These are phyloP conservation scores for Ditula angustiorana DNA, from an alignment of 2,888 invertebrate genomes.

Conservation along the genomic window DNA sequence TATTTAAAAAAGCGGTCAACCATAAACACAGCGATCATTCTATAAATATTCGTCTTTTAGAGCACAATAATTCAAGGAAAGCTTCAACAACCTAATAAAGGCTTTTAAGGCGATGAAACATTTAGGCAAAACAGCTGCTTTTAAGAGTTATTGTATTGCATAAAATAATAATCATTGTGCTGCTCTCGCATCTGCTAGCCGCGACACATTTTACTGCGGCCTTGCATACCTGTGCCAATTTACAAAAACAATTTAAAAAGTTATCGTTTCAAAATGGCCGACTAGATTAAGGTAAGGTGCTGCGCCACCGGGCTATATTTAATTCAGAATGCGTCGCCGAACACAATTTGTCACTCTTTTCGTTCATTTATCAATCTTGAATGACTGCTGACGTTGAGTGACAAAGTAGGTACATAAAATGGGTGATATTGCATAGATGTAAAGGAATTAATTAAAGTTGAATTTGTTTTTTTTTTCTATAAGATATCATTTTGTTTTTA, in stretches of 20 bases:
- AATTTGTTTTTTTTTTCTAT: slow-evolving; percentile 30
- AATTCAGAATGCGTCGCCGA: slow-evolving; percentile 49
- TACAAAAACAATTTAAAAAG: slow-evolving; percentile 38
- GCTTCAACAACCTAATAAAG: not conserved
- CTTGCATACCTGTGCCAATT: slow-evolving; percentile 36
- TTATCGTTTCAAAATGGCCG: slow-evolving; percentile 36
- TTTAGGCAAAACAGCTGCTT: slow-evolving; percentile 38
- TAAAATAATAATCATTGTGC: slow-evolving; percentile 37
- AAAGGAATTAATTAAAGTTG: slow-evolving; percentile 25
- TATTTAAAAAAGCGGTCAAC: not conserved
- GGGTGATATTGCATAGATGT: slow-evolving; percentile 27
- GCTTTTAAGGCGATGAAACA: slow-evolving; percentile 20
- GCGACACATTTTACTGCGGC: slow-evolving; percentile 28
- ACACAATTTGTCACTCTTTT: slow-evolving; percentile 50
- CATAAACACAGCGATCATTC: not conserved
- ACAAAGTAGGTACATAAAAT: no score
- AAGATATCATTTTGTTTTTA: no score
- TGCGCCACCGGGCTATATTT: slow-evolving; percentile 50
- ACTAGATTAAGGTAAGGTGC: slow-evolving; percentile 54
- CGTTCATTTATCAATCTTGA: slow-evolving; percentile 49
- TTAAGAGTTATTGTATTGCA: slow-evolving; percentile 26
- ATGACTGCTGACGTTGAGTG: slow-evolving; percentile 35
- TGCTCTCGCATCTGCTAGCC: slow-evolving; percentile 34
- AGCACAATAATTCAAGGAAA: slow-evolving; percentile 11
- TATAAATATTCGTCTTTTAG: slow-evolving; percentile 2